Base-by-base conservation (phyloP, 1,140 invertebrate genomes). In the Lasaia peninsularis region DNA sequence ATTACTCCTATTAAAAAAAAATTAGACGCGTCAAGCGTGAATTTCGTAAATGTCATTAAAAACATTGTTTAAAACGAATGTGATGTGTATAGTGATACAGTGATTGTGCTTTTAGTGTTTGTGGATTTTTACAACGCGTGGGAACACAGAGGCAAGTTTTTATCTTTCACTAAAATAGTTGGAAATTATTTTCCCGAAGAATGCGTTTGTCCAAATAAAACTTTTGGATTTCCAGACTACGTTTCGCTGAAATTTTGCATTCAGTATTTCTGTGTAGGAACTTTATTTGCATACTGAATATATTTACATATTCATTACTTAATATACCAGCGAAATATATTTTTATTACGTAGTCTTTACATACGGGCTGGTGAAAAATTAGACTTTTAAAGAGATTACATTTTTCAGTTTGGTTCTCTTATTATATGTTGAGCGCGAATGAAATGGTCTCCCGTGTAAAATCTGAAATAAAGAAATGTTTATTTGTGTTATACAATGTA, bases 141-240 rank as follows among this genome's bases (percentile, higher is more conserved):
- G 58, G 24, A 69, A 24, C 57, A 33, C 58, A 66, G 66, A 71
- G 69, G 73, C 67, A 67, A 73, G 69, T 73, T 70, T 58, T 44
- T 58, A 62, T 58, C 64, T 54, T 18, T 31, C 7, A 31, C 28
- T 52, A 6, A 52, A 35, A n/a, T 32, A 12, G 18, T 2, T 35
- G 35, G 37, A 3, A 48, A n/a, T 21, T 18, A 34, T 21, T 60
- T 60, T 48, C 18, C 11, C 44, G 12, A 31, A 11, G 37, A 54
- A 56, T 61, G 56, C 16, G 56, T 52, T 61, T 61, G 34, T 52
- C 56, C 52, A 44, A 61, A 62, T 53, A 55, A 52, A 51, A 52
- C 14, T 56, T 56, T 44, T 20, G 40, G 2, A 16, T 9, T 20
- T 4, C 11, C n/a, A 44, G 37, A 18, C 18, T 20, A 31, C 28